These are phyloP conservation scores for Sterrhoptilus dennistouni DNA, from an alignment of 2,113 vertebrate species.

Conservation along the genomic window DNA sequence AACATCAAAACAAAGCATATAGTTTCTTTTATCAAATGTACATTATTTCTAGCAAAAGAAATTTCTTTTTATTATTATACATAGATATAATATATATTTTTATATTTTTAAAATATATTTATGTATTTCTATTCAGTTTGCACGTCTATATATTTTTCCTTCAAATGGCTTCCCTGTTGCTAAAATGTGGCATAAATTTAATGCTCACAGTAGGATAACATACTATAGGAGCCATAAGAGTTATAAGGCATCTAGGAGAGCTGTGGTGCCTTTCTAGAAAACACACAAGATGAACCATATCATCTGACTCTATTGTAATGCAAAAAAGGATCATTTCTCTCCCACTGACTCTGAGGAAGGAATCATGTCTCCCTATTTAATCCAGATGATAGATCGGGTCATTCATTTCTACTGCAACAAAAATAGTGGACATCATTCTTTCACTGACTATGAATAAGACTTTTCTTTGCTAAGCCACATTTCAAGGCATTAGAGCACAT, in stretches of 20 bases:
- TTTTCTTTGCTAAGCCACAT: background rate
- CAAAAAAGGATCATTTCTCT: background rate
- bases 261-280: background rate
- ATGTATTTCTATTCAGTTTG: background rate
- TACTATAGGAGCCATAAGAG: background rate
- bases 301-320: background rate
- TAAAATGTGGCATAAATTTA: background rate
- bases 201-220: background rate
- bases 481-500: background rate
- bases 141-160: background rate
- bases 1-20: background rate
- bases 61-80: no score
- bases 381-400: background rate
- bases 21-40: background rate
- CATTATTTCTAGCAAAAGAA: background rate
- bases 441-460: background rate
- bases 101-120: background rate
- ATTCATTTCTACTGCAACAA: background rate
- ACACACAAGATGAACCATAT: background rate
- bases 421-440: background rate
- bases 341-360: background rate
- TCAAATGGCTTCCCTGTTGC: background rate
- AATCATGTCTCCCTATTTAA: background rate
- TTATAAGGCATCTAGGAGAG: background rate
- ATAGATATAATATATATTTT: background rate